Evolutionary conservation across 2,113 vertebrate genomes (phyloP).

Genomic region (Oxygymnocypris stewartii): DNA sequence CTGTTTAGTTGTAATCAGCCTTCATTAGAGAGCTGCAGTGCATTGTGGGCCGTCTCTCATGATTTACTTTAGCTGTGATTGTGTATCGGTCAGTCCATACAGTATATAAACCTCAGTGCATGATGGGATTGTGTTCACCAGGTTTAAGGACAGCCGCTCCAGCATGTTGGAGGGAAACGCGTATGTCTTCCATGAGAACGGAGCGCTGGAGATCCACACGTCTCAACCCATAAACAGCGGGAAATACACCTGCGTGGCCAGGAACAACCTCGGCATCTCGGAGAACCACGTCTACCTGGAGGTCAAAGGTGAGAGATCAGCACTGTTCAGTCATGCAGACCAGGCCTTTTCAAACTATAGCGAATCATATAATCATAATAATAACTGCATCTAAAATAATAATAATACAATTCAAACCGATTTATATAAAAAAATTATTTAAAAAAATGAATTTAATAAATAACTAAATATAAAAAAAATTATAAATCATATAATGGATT

Average conservation of each 20-base stretch:
- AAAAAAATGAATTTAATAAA: not conserved
- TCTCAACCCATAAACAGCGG: slow-evolving; percentile 82
- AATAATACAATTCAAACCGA: not conserved
- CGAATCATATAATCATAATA: no score
- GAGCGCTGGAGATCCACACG: slow-evolving; percentile 86
- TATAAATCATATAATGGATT: not conserved
- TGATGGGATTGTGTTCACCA: slow-evolving; percentile 54
- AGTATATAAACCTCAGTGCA: not conserved
- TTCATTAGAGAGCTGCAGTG: not conserved
- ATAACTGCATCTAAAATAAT: not conserved
- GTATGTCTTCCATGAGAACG: slow-evolving; percentile 86
- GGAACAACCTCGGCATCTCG: slow-evolving; percentile 81
- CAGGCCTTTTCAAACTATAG: not conserved
- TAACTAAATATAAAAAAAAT: not conserved
- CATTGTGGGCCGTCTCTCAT: not conserved
- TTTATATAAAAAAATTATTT: not conserved
- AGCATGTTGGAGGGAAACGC: slow-evolving; percentile 82
- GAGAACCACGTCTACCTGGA: slow-evolving; percentile 90
- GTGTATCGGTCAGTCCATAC: no score
- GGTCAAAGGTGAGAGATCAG: slow-evolving; percentile 87
- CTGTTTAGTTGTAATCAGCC: not conserved
- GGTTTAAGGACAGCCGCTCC: slow-evolving; percentile 88
- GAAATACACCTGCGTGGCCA: slow-evolving; percentile 89
- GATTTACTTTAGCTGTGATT: not conserved
- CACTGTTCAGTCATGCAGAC: not conserved